A percentile compares a stretch with the other conserved stretches of the same genome.
phyloP scores from a whole-genome alignment of 2,888 invertebrate genomes.

The Sphaerophoria taeniata region DNA sequence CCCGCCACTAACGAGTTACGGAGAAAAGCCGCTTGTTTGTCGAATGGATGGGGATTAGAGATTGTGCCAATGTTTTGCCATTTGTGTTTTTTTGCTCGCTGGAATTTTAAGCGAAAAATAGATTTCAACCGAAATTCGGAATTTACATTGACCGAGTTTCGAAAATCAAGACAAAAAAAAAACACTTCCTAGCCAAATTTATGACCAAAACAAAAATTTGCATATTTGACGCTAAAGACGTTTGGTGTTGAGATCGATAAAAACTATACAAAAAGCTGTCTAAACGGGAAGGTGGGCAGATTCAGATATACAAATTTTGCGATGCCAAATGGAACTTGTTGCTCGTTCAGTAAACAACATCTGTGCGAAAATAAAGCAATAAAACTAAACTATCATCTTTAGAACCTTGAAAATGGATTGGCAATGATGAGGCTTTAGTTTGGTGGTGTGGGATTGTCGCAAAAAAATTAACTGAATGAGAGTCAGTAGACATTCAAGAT shows the following conservation, averaged over 20 bases:
- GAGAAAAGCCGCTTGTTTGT: not conserved
- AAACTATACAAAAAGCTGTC: not conserved
- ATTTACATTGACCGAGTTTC: constrained; percentile 32
- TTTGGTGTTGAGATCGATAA: not conserved
- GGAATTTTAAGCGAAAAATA: constrained; percentile 32
- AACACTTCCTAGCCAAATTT: constrained; percentile 16
- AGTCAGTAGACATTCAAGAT: no score
- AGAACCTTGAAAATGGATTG: no score
- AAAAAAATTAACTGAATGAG: no score
- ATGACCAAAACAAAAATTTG: constrained; percentile 13
- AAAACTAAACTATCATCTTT: not conserved
- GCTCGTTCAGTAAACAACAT: not conserved
- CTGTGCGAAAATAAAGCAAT: not conserved
- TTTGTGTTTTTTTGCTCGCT: not conserved
- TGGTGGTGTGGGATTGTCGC: no score
- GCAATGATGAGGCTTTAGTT: no score
- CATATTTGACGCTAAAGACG: not conserved
- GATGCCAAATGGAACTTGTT: constrained; percentile 2
- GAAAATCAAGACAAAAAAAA: no score
- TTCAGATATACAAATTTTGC: no score
- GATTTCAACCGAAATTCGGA: constrained; percentile 18
- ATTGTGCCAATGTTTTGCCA: constrained; percentile 1
- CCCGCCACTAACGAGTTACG: not conserved
- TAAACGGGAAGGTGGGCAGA: not conserved
- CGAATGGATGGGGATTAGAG: not conserved